Percentiles rank a stretch among this genome's conserved stretches.
Conservation (phyloP, 2,797 vertebrate species). For the Otus scops region DNA sequence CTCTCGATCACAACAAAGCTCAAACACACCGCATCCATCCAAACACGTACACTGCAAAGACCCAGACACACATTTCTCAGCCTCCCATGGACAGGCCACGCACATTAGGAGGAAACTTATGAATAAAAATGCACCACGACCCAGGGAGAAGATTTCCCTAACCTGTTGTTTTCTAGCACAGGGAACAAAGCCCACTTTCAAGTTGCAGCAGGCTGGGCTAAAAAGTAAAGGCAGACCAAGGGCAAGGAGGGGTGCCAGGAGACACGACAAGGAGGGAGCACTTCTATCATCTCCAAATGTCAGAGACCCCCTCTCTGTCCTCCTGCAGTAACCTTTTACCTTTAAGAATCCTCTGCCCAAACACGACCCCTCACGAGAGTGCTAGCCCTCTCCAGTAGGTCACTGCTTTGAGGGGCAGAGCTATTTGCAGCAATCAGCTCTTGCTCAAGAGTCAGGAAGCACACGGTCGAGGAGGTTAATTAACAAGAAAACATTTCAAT, state of each 20-base stretch:
- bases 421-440: background rate
- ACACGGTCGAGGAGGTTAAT: background rate
- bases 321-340: background rate
- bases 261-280: background rate
- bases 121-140: background rate
- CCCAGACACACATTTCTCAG: background rate
- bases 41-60: rapidly evolving
- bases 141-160: background rate
- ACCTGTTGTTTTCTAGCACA: background rate
- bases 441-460: constrained; percentile 1
- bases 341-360: background rate
- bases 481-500: background rate
- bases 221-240: background rate
- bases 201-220: background rate
- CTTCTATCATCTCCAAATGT: background rate
- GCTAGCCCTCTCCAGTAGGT: background rate
- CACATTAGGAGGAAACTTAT: background rate
- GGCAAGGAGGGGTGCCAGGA: background rate
- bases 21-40: rapidly evolving
- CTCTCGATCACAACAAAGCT: background rate
- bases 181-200: background rate
- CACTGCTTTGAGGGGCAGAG: background rate
- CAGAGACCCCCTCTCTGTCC: background rate
- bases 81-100: background rate
- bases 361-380: background rate